Conservation (phyloP, 2,888 invertebrate species). For the Steinernema hermaphroditum region DNA sequence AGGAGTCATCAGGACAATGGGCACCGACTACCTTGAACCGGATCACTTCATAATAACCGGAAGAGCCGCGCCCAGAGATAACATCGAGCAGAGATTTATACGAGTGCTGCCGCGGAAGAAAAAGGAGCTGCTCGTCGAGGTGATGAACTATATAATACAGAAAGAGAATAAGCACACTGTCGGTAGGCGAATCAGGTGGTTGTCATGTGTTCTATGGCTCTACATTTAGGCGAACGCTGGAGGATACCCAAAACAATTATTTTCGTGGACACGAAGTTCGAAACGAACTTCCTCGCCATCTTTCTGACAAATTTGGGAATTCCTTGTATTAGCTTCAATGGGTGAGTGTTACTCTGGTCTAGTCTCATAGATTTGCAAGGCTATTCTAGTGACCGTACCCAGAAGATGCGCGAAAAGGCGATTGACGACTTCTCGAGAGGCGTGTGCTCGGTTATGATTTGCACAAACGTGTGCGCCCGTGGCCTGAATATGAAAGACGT, state of each 20-base stretch:
- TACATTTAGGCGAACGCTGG: not conserved
- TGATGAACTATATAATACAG: not conserved
- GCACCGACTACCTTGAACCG: not conserved
- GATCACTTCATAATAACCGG: not conserved
- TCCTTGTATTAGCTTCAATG: conserved; percentile 7
- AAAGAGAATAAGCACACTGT: not conserved
- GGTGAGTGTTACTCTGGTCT: not conserved
- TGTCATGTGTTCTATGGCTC: not conserved
- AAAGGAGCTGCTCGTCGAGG: not conserved
- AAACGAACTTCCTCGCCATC: not conserved
- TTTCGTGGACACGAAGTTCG: conserved; percentile 5
- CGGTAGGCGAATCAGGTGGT: not conserved
- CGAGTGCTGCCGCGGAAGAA: not conserved
- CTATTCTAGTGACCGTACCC: not conserved
- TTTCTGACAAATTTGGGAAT: not conserved
- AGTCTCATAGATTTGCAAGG: too few species aligned
- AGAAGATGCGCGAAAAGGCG: not conserved
- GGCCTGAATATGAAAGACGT: conserved; percentile 8
- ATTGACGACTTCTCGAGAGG: conserved; percentile 10
- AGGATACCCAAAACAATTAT: not conserved
- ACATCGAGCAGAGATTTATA: conserved; percentile 3
- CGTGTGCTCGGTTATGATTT: not conserved
- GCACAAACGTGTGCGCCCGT: not conserved
- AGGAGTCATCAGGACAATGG: not conserved
- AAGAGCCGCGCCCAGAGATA: not conserved